Base-by-base conservation (phyloP, 2,888 invertebrate genomes). In the Halictus quadricinctus region DNA sequence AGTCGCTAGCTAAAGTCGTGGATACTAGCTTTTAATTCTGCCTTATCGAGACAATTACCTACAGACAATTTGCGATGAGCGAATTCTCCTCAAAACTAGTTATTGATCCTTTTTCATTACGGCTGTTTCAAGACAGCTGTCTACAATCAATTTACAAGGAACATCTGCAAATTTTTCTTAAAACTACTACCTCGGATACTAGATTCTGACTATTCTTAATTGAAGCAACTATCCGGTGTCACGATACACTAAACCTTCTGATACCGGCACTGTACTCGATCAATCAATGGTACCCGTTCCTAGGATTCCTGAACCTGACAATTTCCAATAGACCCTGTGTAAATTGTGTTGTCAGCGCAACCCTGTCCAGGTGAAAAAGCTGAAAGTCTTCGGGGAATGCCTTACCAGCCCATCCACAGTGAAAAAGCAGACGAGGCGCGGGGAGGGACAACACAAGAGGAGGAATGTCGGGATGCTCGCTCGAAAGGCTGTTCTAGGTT, bases 401-500 rank as follows among this genome's bases (percentile, higher is more conserved):
- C 60, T 77, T 29, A 64, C 66, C 80, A 87, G 80, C 81, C 50
- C 29, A 41, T n/a, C 75, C 75, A 76, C 75, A 72, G 43, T 70
- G 79, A 21, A 66, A 64, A 48, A 76, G 58, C 25, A 64, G 75
- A 58, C 43, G 69, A 60, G 75, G 70, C 70, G 72, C 46, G 48
- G 48, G 54, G 29, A 72, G 29, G 76, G 64, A 36, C 74, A 69
- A 54, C 50, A 72, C 54, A 58, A 81, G 60, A n/a, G 66, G 78
- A 83, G 76, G 72, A 81, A 69, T 73, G 69, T 78, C 41, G 46
- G 50, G 66, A 10, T 3, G 43, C 69, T 73, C 60, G 41, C 43
- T 75, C 58, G 64, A 72, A 80, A 84, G 83, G 80, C 81, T 72
- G 88, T 85, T 85, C 82, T 79, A 88, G 86, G 88, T 89, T 90